Base-by-base conservation (phyloP, 1,140 invertebrate species). In the Centruroides sculpturatus region DNA sequence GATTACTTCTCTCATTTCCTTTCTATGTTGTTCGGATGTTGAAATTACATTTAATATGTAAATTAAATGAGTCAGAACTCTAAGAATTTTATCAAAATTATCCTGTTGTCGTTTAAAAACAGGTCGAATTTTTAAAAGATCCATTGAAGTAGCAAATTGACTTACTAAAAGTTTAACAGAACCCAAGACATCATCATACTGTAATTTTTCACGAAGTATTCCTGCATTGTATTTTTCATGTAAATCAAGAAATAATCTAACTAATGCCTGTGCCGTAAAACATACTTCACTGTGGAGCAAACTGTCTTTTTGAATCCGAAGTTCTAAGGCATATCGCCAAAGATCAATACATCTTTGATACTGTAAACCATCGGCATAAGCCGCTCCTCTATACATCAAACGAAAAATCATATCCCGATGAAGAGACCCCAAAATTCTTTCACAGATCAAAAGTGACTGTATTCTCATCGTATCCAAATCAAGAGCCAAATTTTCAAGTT, bases 371-470 rank as follows among this genome's bases (percentile, higher is more conserved):
- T 93, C 89, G 1, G 87, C 89, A 75, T 90, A 92, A 0, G 87
- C 82, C 5, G 89, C 90, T 49, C 89, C 89, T 60, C 88, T 34
- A 69, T 79, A 82, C 79, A 83, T 82, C 3, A 82, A 65, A 47
- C 87, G 79, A 62, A 88, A 89, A n/a, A 92, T 79, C 60, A 85
- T 87, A 70, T 92, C 88, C 73, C 89, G 89, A 71, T 92, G 89
- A 66, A 81, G 73, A 6, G 81, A 75, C 5, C 88, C 89, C 41
- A 92, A 75, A 66, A 92, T 84, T 68, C 89, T 76, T 73, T 89
- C 86, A 64, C 84, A 85, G 61, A 92, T 87, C 10, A 92, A 72
- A 53, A 92, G 73, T 69, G 86, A 86, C 71, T 92, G 89, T 67
- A 85, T 85, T 61, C 87, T 78, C 74, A 92, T 82, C 3, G 80